Conservation (phyloP, 2,113 vertebrate species). For the Istiophorus platypterus region DNA sequence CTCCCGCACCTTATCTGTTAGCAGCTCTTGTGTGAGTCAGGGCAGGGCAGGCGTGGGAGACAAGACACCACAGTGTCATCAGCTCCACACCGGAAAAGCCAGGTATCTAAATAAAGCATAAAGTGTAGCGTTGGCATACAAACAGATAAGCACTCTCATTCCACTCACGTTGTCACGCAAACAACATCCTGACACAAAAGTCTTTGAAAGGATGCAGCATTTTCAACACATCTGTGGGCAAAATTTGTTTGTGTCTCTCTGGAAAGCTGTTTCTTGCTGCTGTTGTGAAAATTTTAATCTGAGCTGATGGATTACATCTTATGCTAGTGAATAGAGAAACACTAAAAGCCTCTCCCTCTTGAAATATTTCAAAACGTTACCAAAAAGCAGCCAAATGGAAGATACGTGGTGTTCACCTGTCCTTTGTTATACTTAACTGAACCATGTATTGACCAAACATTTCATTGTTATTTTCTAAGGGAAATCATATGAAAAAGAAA, state of each 20-base stretch:
- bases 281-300: neutral
- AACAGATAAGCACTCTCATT: conserved; percentile 57
- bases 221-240: conserved; percentile 23
- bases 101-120: conserved; percentile 70
- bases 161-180: conserved; percentile 42
- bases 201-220: neutral
- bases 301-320: neutral
- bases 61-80: conserved; percentile 70
- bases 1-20: conserved; percentile 71
- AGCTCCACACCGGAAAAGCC: conserved; percentile 62
- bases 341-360: neutral
- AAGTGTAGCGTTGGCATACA: conserved; percentile 48
- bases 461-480: neutral
- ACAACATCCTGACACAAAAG: conserved; percentile 27
- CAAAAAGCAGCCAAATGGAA: neutral
- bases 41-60: conserved; percentile 65
- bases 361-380: conserved; percentile 11
- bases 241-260: conserved; percentile 9
- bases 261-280: conserved; percentile 9
- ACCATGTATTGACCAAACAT: neutral
- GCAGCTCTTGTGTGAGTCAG: conserved; percentile 72
- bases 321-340: neutral
- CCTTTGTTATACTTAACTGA: neutral
- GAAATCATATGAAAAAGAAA: neutral
- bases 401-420: neutral